Conservation (phyloP, 2,797 vertebrate genomes). For the Luscinia megarhynchos region DNA sequence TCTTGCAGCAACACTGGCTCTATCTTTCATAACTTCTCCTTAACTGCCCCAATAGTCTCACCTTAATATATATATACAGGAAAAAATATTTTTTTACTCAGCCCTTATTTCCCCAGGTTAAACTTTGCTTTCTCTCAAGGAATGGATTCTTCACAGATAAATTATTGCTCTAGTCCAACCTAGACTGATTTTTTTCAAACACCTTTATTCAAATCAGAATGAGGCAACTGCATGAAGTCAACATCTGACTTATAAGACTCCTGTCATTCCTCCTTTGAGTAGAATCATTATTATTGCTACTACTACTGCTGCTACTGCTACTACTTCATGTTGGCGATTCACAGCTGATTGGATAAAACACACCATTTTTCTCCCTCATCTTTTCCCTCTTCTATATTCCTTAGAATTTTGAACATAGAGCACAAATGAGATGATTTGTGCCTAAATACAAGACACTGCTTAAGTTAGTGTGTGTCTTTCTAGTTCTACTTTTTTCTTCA, state of each 20-base stretch:
- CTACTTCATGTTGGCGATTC: fast-evolving
- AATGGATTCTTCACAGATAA: background rate
- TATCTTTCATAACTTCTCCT: background rate
- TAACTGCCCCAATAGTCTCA: background rate
- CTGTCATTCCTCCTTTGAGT: background rate
- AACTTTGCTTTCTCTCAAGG: background rate
- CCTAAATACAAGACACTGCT: background rate
- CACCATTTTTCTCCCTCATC: background rate
- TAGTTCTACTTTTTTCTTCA: background rate
- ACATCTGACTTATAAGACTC: background rate
- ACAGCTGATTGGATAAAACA: background rate
- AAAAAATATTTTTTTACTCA: background rate
- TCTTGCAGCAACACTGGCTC: background rate
- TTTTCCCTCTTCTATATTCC: background rate
- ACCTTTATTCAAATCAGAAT: background rate
- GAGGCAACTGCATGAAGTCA: background rate
- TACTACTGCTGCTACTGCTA: background rate
- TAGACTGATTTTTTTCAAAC: background rate
- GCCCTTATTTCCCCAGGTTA: background rate
- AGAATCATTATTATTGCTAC: fast-evolving
- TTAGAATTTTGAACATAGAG: background rate
- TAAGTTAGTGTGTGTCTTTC: background rate
- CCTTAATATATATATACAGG: background rate
- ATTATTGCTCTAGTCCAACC: background rate
- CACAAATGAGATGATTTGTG: background rate